phyloP scores from a whole-genome alignment of 2,888 invertebrate genomes.

The Tanaodytes sp. region DNA sequence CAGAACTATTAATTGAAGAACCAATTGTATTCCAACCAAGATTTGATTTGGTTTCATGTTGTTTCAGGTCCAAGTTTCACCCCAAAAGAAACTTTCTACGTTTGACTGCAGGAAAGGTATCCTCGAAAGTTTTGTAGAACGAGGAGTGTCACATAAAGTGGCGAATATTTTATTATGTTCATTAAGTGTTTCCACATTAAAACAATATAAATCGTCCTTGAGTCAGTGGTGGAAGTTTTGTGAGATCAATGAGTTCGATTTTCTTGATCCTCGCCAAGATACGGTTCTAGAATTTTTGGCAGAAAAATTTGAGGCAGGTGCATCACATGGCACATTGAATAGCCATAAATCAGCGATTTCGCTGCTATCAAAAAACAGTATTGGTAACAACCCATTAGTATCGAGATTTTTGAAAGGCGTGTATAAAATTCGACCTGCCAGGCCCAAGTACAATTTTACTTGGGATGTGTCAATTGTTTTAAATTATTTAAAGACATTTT shows the following conservation, averaged over 20 bases:
- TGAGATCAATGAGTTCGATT: not conserved
- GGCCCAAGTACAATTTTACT: conserved; percentile 39
- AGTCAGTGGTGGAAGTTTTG: conserved; percentile 54
- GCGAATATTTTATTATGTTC: conserved; percentile 46
- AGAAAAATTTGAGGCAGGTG: conserved; percentile 29
- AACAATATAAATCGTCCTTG: conserved; percentile 47
- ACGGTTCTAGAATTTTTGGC: conserved; percentile 32
- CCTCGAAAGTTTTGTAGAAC: conserved; percentile 16
- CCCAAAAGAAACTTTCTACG: conserved; percentile 20
- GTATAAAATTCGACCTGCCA: conserved; percentile 37
- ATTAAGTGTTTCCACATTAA: conserved; percentile 35
- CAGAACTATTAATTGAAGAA: not conserved
- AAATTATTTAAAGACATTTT: not conserved
- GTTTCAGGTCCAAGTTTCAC: conserved; percentile 44
- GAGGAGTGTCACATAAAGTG: conserved; percentile 2
- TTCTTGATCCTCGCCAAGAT: conserved; percentile 5
- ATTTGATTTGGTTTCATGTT: conserved; percentile 15
- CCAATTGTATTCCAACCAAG: not conserved
- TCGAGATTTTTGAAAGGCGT: conserved; percentile 51
- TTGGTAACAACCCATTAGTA: conserved; percentile 21
- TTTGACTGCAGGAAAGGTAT: conserved; percentile 32
- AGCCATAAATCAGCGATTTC: conserved; percentile 45
- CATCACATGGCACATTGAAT: conserved; percentile 49
- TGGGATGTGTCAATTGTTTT: not conserved
- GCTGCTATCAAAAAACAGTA: conserved; percentile 32